Evolutionary conservation across 1,140 invertebrate species (phyloP), one percentile per base, ranked within the genome.

Genomic region (Anoplolepis gracilipes): DNA sequence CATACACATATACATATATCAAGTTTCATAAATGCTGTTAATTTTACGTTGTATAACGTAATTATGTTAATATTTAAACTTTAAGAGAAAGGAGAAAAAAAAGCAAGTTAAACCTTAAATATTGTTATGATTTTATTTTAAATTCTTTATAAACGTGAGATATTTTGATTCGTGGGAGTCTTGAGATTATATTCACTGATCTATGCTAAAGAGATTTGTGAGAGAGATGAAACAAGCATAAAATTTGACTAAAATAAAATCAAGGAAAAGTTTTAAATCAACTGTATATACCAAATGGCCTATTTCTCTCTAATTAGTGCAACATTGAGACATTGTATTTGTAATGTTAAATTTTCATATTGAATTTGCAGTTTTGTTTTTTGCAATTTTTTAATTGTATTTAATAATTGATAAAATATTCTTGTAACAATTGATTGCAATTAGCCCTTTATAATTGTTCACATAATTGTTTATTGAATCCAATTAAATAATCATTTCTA

Each of bases 401-500:
- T 75, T 33, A 11, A n/a, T n/a, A n/a, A 22, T 73, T 55, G 6
- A n/a, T 22, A 11, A 73, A 33, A 57, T n/a, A 19, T 36, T 25
- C 25, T 5, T 1, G 22, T 22, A 25, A 57, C 7, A 1, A 59
- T 75, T 59, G 22, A 75, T 75, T 39, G 13, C 16, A 19, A 39
- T 19, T 53, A 6, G 16, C 10, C 16, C 39, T 39, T 76, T 75
- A 25, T n/a, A 77, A 64, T 28, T 5, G 25, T 19, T 64, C 36
- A 49, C 13, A 42, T n/a, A n/a, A n/a, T n/a, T n/a, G n/a, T n/a
- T n/a, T n/a, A n/a, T n/a, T 53, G 19, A 49, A 61, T 19, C n/a
- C 28, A 46, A 82, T 67, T 55, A 82, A 25, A 25, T 77, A 2
- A 49, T 79, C 33, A 33, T 76, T 79, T 72, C 22, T 85, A 61